Conservation (phyloP, 2,888 invertebrate species). For the Sericinus montela region DNA sequence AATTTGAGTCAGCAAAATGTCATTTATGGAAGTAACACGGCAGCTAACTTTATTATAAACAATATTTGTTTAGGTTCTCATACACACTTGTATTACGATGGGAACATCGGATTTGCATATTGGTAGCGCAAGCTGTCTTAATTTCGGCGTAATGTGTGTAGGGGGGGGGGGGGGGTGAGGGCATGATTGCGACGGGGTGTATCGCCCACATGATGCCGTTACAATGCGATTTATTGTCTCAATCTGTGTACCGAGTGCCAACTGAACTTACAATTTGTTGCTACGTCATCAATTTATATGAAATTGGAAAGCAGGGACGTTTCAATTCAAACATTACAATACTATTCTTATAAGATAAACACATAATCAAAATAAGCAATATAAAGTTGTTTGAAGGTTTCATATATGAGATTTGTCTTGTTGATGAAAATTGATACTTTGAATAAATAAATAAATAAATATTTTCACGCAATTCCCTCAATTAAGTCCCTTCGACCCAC, state of each 20-base stretch:
- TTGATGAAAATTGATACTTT: no score
- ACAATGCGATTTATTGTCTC: slow-evolving; percentile 69
- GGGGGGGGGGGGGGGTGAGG: slow-evolving; percentile 47
- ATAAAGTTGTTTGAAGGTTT: no score
- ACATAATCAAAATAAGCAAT: no score
- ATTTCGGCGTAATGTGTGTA: slow-evolving; percentile 64
- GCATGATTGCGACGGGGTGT: slow-evolving; percentile 34
- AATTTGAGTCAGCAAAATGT: slow-evolving; percentile 28
- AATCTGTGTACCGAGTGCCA: slow-evolving; percentile 41
- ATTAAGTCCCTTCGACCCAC: no score
- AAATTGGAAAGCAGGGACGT: not conserved
- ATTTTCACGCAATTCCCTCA: no score
- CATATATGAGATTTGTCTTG: no score
- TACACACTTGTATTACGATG: slow-evolving; percentile 28
- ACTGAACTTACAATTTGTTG: slow-evolving; percentile 34
- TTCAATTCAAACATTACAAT: not conserved
- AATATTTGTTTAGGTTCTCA: slow-evolving; percentile 55
- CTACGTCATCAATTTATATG: slow-evolving; percentile 21
- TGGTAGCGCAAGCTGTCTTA: slow-evolving; percentile 71
- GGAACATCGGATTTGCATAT: slow-evolving; percentile 63
- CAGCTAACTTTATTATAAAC: slow-evolving; percentile 41
- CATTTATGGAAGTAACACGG: slow-evolving; percentile 33
- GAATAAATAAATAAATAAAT: no score
- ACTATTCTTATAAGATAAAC: no score
- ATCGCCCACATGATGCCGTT: slow-evolving; percentile 57